phyloP scores from a whole-genome alignment of 2,888 invertebrate species.

The Luperina testacea region DNA sequence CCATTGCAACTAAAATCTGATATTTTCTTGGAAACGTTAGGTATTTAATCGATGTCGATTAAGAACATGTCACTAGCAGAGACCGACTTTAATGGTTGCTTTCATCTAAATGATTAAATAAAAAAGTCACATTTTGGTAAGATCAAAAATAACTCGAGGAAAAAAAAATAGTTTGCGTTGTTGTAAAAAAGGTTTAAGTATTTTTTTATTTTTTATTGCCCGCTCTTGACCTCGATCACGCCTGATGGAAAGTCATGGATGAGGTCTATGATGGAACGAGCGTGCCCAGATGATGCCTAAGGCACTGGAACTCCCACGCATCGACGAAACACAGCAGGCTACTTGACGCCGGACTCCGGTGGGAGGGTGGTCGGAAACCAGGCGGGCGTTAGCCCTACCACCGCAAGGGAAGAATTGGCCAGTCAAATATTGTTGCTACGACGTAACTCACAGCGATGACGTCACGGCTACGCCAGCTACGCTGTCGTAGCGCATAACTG shows the following conservation, averaged over 20 bases:
- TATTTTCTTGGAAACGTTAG: conserved; percentile 12
- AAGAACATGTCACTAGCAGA: conserved; percentile 34
- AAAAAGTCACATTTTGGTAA: conserved; percentile 6
- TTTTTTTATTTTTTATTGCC: too few species aligned
- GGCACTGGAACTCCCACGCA: too few species aligned
- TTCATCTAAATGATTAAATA: not conserved
- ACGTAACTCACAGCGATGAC: conserved; percentile 19
- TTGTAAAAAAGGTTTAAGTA: not conserved
- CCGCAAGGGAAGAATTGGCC: too few species aligned
- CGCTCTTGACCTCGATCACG: too few species aligned
- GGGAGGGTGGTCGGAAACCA: too few species aligned
- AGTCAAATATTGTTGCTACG: conserved; percentile 31
- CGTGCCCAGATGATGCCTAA: too few species aligned
- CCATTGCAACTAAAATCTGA: not conserved
- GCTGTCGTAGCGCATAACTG: conserved; percentile 7
- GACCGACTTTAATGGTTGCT: conserved; percentile 22
- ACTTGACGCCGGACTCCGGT: too few species aligned
- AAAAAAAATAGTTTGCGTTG: not conserved
- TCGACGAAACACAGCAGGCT: too few species aligned
- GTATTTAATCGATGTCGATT: conserved; percentile 14
- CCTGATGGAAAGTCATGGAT: too few species aligned
- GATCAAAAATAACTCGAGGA: not conserved
- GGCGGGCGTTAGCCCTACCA: too few species aligned
- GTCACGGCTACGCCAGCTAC: conserved; percentile 28
- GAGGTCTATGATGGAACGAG: too few species aligned